phyloP scores from a whole-genome alignment of 2,797 vertebrate species.

The Crenichthys baileyi region DNA sequence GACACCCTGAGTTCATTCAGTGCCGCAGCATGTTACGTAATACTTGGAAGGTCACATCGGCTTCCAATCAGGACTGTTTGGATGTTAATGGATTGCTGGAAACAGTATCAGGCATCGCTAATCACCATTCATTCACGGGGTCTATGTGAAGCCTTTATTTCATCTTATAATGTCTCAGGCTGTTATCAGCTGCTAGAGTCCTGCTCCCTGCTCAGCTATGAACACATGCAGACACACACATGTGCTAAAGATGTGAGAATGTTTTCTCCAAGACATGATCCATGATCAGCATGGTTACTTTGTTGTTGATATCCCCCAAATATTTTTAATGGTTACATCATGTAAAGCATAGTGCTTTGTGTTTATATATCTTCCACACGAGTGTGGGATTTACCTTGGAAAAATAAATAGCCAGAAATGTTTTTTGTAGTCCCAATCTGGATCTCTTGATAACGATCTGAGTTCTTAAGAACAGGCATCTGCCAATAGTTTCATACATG shows the following conservation, averaged over 20 bases:
- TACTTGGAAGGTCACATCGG: not conserved
- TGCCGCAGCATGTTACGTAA: not conserved
- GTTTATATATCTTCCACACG: not conserved
- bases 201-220: not conserved
- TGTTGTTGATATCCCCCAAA: not conserved
- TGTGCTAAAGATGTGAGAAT: not conserved
- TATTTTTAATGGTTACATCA: not conserved
- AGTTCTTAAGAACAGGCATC: not conserved
- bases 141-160: not conserved
- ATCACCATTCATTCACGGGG: not conserved
- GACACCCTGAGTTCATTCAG: constrained; percentile 6
- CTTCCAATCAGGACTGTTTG: not conserved
- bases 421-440: not conserved
- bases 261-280: not conserved
- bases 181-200: not conserved
- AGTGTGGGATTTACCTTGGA: too few species aligned
- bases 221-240: not conserved
- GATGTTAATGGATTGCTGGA: not conserved
- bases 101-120: not conserved
- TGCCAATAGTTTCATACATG: not conserved
- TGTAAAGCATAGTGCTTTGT: not conserved
- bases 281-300: not conserved
- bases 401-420: not conserved
- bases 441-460: not conserved
- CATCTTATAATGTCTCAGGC: not conserved